Base-by-base conservation (phyloP, 2,888 invertebrate species). In the Dione vanillae region DNA sequence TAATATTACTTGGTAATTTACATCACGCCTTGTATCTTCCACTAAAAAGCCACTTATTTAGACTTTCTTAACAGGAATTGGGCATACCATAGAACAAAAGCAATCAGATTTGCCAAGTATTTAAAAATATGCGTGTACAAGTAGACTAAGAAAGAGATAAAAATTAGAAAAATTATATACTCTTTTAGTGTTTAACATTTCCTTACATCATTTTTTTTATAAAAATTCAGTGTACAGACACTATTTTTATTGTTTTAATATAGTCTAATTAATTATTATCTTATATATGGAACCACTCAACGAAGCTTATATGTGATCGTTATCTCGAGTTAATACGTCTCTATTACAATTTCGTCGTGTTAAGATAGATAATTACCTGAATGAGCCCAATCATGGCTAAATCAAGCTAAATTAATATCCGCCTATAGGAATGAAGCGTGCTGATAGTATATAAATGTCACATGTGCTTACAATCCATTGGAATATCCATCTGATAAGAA, bases 331-430 rank as follows among this genome's bases (percentile, higher is more conserved):
- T 54, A 54, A n/a, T n/a, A 54, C 14, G n/a, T 10, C 10, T 35
- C 2, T 59, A 41, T 20, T n/a, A 59, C 41, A 20, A n/a, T 20
- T 14, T 59, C 41, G 40, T 14, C 40, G 16, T 56, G 58, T 58
- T 58, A 58, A n/a, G 58, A 40, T 20, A 58, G 19, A 58, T 58
- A 58, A 58, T 19, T 58, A 58, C 58, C 7, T 20, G 19, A 43
- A 43, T 43, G 14, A 59, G 41, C 14, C 14, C 35, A 14, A 41
- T 20, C 20, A 9, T 41, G 20, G 40, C 19, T 54, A 43, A 54
- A 19, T 56, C 10, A 37, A 37, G 19, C 37, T 45, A 66, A 56
- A 66, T 47, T 66, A 66, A 56, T 66, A 66, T n/a, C 10, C 37
- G 16, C 12, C 56, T 56, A 56, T 35, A 35, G 19, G 27, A 35